phyloP scores from a whole-genome alignment of 2,113 vertebrate genomes.

The Oxyruncus cristatus region DNA sequence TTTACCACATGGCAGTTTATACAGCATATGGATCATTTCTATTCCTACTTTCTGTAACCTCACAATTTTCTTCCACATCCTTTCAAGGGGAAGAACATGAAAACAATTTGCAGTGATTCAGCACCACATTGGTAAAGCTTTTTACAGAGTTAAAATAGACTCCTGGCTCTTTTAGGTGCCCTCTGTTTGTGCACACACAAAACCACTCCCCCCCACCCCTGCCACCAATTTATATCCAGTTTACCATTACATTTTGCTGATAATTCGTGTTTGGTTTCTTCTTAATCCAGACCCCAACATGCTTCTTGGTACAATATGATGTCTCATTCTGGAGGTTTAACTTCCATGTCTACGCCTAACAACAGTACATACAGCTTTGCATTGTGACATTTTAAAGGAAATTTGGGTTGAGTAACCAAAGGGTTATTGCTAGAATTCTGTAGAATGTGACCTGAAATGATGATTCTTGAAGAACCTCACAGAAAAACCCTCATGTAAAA shows the following conservation, averaged over 20 bases:
- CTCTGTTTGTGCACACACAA: fast-evolving
- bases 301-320: not conserved
- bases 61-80: not conserved
- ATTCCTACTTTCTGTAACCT: not conserved
- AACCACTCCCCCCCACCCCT: not conserved
- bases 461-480: not conserved
- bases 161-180: not conserved
- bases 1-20: not conserved
- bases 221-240: not conserved
- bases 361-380: not conserved
- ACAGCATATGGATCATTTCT: not conserved
- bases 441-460: not conserved
- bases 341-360: not conserved
- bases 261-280: not conserved
- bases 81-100: not conserved
- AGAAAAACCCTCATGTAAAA: not conserved
- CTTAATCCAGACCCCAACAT: not conserved
- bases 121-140: not conserved
- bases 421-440: not conserved
- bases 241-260: not conserved
- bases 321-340: not conserved
- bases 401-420: not conserved
- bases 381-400: not conserved
- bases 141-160: not conserved
- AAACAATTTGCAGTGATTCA: not conserved